Evolutionary conservation across 2,888 invertebrate species (phyloP).

Genomic region (Stictocephala bisonia): DNA sequence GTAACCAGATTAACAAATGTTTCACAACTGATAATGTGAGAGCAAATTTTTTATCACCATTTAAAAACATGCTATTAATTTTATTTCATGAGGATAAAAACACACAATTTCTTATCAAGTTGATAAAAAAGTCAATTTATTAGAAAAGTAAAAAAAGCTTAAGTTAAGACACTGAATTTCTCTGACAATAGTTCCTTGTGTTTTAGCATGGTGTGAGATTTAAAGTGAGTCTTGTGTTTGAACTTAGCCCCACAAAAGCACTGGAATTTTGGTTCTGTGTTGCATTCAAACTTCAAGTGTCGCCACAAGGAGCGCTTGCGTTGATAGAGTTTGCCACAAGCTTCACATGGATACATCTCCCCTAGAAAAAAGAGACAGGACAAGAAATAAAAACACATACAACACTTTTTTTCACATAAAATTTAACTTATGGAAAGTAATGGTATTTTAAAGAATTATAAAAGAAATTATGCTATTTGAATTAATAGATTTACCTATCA

Average conservation of each 20-base stretch:
- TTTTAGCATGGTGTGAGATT: background rate
- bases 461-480: too few relatives aligned
- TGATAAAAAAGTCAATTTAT: background rate
- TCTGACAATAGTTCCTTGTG: background rate
- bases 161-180: background rate
- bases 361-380: too few relatives aligned
- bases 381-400: too few relatives aligned
- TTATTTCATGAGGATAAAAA: background rate
- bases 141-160: background rate
- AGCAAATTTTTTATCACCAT: too few relatives aligned
- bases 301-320: constrained; percentile 25
- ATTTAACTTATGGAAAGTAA: too few relatives aligned
- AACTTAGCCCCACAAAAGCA: constrained; percentile 49
- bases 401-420: too few relatives aligned
- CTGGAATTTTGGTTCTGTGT: constrained; percentile 62
- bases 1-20: too few relatives aligned
- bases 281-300: constrained; percentile 62
- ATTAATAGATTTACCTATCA: too few relatives aligned
- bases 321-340: constrained; percentile 31
- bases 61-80: background rate
- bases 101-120: background rate
- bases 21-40: too few relatives aligned
- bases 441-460: too few relatives aligned
- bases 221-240: constrained; percentile 17
- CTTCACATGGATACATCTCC: too few relatives aligned